phyloP scores from a whole-genome alignment of 2,113 vertebrate genomes.

The Epinephelus lanceolatus region DNA sequence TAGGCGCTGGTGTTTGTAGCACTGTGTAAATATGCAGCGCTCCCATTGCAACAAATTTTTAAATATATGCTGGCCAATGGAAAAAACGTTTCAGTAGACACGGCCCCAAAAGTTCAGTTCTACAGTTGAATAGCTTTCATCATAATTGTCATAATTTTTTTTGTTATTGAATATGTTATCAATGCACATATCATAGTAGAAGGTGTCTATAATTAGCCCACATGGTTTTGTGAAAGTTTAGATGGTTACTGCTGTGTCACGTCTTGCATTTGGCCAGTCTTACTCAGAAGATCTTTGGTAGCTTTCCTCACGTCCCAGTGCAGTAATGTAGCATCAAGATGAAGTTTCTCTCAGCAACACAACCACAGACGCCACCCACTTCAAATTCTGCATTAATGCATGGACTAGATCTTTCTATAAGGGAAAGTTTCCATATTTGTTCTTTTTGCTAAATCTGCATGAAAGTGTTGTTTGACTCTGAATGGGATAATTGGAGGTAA shows the following conservation, averaged over 20 bases:
- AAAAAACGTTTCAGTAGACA: too few relatives aligned
- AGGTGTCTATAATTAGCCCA: background rate
- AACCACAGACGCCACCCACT: background rate
- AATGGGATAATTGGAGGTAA: slow-evolving; percentile 23
- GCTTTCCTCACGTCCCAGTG: background rate
- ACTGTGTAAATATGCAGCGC: too few relatives aligned
- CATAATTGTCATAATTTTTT: too few relatives aligned
- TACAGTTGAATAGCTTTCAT: too few relatives aligned
- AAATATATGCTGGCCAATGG: too few relatives aligned
- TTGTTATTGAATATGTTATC: too few relatives aligned
- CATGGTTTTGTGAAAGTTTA: background rate
- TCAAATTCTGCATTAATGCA: background rate
- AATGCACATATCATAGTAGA: background rate
- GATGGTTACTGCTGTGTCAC: background rate
- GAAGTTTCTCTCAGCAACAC: background rate
- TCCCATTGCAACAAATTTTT: too few relatives aligned
- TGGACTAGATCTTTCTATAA: background rate
- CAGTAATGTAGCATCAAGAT: background rate
- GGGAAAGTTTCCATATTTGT: background rate
- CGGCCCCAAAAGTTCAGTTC: too few relatives aligned
- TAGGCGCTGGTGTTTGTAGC: too few relatives aligned
- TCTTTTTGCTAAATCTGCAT: slow-evolving; percentile 22
- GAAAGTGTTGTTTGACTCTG: background rate
- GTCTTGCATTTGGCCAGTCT: background rate
- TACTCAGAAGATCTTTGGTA: background rate